Conservation (phyloP, 2,113 vertebrate genomes). For the Amia ocellicauda region DNA sequence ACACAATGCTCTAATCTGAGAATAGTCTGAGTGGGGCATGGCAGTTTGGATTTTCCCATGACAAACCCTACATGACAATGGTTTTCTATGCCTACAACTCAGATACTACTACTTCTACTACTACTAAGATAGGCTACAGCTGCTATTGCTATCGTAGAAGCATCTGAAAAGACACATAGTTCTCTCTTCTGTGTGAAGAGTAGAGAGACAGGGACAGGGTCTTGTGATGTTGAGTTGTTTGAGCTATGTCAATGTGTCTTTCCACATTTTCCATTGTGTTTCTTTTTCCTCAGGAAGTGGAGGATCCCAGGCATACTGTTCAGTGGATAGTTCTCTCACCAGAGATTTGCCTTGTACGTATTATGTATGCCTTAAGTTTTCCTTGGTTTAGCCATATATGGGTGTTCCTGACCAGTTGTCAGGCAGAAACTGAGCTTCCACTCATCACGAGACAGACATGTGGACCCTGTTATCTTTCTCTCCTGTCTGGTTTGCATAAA, state of each 20-base stretch:
- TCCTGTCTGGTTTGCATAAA: too few species aligned
- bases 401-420: too few species aligned
- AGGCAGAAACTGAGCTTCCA: too few species aligned
- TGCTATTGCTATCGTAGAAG: conserved; percentile 5
- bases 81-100: not conserved
- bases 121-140: conserved; percentile 21
- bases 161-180: conserved; percentile 19
- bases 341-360: conserved; percentile 10
- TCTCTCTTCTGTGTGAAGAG: conserved; percentile 2
- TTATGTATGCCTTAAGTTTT: too few species aligned
- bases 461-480: too few species aligned
- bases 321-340: conserved; percentile 15
- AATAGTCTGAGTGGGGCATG: conserved; percentile 19
- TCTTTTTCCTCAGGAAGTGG: conserved; percentile 1
- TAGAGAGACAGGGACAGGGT: not conserved
- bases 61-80: conserved; percentile 15
- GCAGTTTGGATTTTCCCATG: conserved; percentile 22
- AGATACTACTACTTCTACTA: too few species aligned
- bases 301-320: conserved; percentile 13
- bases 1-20: conserved; percentile 28
- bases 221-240: conserved; percentile 2
- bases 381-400: too few species aligned
- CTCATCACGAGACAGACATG: too few species aligned
- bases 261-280: conserved; percentile 18
- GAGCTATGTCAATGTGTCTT: not conserved